A percentile compares a stretch with the other conserved stretches of the same genome.
Conservation (phyloP, 53 echinoderm and acorn worm species). For the Holothuria scabra region DNA sequence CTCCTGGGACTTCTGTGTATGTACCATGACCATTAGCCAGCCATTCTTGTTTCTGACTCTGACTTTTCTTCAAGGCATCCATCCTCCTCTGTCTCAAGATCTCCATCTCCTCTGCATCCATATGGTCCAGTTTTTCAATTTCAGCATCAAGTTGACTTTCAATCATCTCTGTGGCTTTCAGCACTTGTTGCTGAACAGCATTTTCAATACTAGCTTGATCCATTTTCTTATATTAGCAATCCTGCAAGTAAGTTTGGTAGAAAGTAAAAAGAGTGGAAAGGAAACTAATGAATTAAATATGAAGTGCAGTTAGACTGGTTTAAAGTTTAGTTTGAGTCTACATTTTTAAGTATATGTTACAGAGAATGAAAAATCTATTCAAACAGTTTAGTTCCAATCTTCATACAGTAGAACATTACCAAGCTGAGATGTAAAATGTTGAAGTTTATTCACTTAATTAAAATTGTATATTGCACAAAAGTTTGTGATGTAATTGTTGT, state of each 20-base stretch:
- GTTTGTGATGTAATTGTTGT: too few species aligned
- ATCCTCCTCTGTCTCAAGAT: conserved; percentile 72
- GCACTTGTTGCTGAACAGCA: conserved; percentile 79
- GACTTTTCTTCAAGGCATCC: conserved; percentile 79
- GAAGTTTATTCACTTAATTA: too few species aligned
- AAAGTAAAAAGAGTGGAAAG: not conserved
- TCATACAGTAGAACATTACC: too few species aligned
- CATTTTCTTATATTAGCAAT: not conserved
- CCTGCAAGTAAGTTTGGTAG: not conserved
- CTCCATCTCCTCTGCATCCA: conserved; percentile 91
- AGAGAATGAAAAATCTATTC: too few species aligned
- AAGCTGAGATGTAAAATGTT: too few species aligned
- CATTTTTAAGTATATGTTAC: too few species aligned
- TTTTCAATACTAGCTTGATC: conserved; percentile 63
- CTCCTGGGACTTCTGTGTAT: conserved; percentile 90
- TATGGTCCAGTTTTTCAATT: conserved; percentile 76
- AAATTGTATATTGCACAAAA: too few species aligned
- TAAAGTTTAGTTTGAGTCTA: too few species aligned
- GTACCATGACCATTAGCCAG: conserved; percentile 76
- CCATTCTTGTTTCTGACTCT: conserved; percentile 79
- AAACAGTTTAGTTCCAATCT: too few species aligned
- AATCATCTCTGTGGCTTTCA: conserved; percentile 84
- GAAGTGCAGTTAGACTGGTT: too few species aligned
- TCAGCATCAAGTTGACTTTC: conserved; percentile 94
- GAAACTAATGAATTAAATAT: too few species aligned